Conservation (phyloP, 2,113 vertebrate species). For the Mastomys coucha region DNA sequence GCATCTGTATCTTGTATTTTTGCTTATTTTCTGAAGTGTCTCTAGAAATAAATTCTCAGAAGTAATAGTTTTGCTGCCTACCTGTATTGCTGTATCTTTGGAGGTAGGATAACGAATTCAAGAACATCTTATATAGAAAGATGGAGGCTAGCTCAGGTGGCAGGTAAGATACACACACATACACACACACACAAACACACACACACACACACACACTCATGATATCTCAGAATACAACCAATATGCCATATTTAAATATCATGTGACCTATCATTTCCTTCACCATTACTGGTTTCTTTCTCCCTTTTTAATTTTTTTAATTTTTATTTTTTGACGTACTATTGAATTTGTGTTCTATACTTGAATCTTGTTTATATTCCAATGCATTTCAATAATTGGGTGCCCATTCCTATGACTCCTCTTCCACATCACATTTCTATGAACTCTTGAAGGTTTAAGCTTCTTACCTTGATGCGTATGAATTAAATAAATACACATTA, state of each 20-base stretch:
- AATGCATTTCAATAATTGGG: background rate
- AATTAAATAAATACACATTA: background rate
- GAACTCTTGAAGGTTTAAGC: background rate
- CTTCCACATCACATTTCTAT: background rate
- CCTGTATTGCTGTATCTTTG: background rate
- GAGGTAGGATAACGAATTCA: background rate
- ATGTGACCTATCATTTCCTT: background rate
- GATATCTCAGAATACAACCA: background rate
- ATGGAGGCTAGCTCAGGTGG: background rate
- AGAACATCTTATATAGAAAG: background rate
- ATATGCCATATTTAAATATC: background rate
- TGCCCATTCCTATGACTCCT: background rate
- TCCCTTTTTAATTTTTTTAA: fast-evolving
- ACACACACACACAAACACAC: background rate
- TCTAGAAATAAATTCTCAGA: slow-evolving; percentile 23
- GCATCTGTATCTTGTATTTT: background rate
- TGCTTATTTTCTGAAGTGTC: slow-evolving; percentile 4
- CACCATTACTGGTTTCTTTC: background rate
- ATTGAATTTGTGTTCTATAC: background rate
- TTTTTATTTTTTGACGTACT: background rate
- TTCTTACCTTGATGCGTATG: background rate
- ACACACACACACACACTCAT: background rate
- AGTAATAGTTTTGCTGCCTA: background rate
- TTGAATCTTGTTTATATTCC: background rate
- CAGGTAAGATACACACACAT: too few species aligned